Base-by-base conservation (phyloP, 2,888 invertebrate species). In the Noctua janthina region DNA sequence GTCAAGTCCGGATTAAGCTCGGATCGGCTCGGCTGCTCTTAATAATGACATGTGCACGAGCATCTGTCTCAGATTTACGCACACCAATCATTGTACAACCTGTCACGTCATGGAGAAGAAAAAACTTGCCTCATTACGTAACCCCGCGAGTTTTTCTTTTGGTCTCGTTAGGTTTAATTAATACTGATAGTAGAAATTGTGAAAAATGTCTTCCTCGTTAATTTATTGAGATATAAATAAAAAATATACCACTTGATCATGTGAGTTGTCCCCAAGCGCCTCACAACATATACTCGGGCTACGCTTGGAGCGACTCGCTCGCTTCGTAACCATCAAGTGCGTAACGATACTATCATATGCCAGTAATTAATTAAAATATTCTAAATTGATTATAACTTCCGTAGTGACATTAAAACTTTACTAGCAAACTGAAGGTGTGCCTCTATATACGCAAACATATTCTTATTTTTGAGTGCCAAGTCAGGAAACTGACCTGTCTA, bases 1-100 rank as follows among this genome's bases (percentile, higher is more conserved):
- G 94, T 94, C 94, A 93, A 93, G 94, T 93, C 92, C 92, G 94
- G 94, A 95, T 95, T 95, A 94, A 94, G 74, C 80, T 49, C 35
- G 82, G 80, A 90, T 91, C 91, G 90, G 85, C 88, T 89, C 87
- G 87, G 86, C 87, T 76, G 90, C 88, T 90, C 91, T 92, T 94
- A 93, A 94, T 94, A 92, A 93, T 94, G 94, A 94, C 92, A 91
- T 93, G 91, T 91, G 85, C 89, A 83, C 85, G 87, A 91, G 93
- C 92, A 93, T 92, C 92, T 93, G 94, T 93, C 93, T 91, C 88
- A 88, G 91, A 92, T 92, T 91, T 89, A 90, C 85, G 87, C 88
- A 86, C 88, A 90, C 88, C 90, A 91, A 90, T 89, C 90, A 88
- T 89, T 90, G 84, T 80, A 83, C 84, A 80, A 59, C 81, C 77